A percentile compares a stretch with the other conserved stretches of the same genome.
These are phyloP conservation scores for Mastomys natalensis DNA, from an alignment of 2,113 vertebrate genomes.

Conservation along the genomic window DNA sequence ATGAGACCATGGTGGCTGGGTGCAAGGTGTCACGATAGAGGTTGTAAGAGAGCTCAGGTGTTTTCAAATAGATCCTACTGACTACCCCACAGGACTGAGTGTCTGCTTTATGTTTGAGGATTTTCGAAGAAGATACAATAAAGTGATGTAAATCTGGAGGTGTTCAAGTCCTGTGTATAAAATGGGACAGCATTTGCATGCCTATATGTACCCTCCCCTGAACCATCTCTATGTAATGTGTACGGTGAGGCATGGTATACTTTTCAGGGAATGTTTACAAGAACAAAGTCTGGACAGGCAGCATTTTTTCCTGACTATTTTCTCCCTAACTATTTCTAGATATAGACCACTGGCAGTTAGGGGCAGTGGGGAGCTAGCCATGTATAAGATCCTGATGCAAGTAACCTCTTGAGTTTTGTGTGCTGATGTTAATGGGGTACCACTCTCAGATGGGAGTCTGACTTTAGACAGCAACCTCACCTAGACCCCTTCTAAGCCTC, in stretches of 20 bases:
- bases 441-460: neutral
- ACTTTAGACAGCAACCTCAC: neutral
- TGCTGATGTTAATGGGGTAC: rapidly evolving
- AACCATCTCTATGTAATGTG: neutral
- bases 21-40: rapidly evolving
- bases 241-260: neutral
- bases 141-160: neutral
- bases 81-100: neutral
- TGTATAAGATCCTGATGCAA: neutral
- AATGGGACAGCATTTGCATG: neutral
- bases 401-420: neutral
- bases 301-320: neutral
- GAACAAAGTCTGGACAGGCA: neutral
- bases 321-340: too few species aligned
- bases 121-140: neutral
- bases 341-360: rapidly evolving
- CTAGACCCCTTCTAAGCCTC: neutral
- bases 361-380: too few species aligned
- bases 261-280: neutral
- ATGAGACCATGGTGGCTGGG: neutral
- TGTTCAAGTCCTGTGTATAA: neutral
- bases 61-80: neutral
- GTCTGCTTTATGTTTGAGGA: neutral
- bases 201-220: rapidly evolving
- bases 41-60: neutral